A percentile compares a stretch with the other conserved stretches of the same genome.
Evolutionary conservation across 2,113 vertebrate species (phyloP).

Genomic region (Charina bottae): DNA sequence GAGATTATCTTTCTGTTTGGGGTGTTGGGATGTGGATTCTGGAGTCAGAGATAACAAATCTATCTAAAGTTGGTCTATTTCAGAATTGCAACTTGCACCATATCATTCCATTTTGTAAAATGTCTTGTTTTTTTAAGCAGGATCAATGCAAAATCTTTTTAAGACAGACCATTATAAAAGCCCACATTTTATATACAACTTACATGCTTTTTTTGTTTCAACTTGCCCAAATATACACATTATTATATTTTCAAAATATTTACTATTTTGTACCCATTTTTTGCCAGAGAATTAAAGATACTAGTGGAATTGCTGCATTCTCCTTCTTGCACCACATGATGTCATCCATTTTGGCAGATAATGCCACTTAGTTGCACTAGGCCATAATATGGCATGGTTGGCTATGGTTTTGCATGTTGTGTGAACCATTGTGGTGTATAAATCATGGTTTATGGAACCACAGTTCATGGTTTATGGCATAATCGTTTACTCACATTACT

Average conservation of each 20-base stretch:
- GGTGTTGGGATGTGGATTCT: background rate
- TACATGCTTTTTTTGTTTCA: background rate
- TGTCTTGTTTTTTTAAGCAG: background rate
- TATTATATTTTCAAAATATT: background rate
- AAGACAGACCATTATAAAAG: background rate
- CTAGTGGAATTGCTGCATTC: background rate
- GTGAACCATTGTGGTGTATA: background rate
- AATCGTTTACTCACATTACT: background rate
- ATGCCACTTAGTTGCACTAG: background rate
- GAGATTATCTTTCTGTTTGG: background rate
- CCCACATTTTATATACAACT: background rate
- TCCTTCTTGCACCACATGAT: background rate
- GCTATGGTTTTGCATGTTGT: background rate
- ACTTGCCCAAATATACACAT: background rate
- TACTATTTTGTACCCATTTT: background rate
- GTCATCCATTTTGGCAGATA: background rate
- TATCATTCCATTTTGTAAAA: background rate
- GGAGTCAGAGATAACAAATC: background rate
- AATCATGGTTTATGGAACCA: background rate
- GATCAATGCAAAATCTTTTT: background rate
- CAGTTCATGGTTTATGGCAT: background rate
- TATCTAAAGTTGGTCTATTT: background rate
- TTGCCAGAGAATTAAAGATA: background rate
- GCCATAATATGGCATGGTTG: background rate
- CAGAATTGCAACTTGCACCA: background rate